Evolutionary conservation across 2,113 vertebrate species (phyloP).

Genomic region (Suncus etruscus): DNA sequence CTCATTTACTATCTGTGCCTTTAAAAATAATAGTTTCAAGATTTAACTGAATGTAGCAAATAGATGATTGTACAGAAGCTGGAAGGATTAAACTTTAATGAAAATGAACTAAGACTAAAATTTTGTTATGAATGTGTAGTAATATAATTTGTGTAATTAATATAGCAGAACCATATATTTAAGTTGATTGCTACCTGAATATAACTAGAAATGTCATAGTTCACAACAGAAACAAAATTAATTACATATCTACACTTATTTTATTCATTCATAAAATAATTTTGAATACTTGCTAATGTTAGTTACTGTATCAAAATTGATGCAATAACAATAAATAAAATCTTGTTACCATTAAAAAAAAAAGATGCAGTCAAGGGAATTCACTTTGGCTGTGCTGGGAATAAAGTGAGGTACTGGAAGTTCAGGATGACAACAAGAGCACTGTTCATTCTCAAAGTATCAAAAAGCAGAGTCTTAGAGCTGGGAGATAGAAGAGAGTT

Average conservation of each 20-base stretch:
- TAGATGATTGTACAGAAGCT: neutral
- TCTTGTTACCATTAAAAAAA: too few relatives aligned
- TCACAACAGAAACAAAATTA: slow-evolving; percentile 1
- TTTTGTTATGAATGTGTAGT: neutral
- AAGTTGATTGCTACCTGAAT: neutral
- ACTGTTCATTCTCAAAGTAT: too few relatives aligned
- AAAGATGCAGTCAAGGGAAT: too few relatives aligned
- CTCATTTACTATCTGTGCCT: neutral
- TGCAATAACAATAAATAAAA: too few relatives aligned
- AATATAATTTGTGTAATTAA: neutral
- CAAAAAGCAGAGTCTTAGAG: neutral
- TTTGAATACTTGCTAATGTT: neutral
- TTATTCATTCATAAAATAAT: neutral
- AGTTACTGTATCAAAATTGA: neutral
- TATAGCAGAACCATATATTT: slow-evolving; percentile 10
- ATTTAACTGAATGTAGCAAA: neutral
- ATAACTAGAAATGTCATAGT: neutral
- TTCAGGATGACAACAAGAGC: too few relatives aligned
- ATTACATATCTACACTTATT: neutral
- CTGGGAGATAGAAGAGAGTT: rapidly evolving
- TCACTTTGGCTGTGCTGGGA: too few relatives aligned
- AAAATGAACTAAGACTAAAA: neutral
- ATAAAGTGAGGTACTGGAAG: too few relatives aligned
- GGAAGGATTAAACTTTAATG: neutral
- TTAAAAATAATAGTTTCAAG: slow-evolving; percentile 34